Evolutionary conservation across 2,113 vertebrate species (phyloP).

Genomic region (Acrocephalus kingi): DNA sequence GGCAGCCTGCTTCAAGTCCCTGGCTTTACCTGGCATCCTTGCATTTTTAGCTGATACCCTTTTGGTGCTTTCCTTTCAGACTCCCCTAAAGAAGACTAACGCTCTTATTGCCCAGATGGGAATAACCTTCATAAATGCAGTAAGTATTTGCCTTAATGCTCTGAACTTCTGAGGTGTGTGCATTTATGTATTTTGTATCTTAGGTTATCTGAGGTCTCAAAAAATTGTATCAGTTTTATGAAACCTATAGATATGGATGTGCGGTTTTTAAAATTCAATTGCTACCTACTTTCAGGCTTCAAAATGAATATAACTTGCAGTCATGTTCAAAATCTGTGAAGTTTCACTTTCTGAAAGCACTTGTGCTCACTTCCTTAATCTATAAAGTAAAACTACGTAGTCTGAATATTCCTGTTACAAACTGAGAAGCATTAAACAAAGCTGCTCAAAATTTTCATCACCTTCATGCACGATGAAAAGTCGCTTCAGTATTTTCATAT

Average conservation of each 20-base stretch:
- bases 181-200: accelerated
- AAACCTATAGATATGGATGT: accelerated
- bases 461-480: not conserved
- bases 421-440: not conserved
- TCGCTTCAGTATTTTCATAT: not conserved
- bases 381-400: not conserved
- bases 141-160: slow-evolving; percentile 67
- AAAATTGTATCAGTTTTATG: not conserved
- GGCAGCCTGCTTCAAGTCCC: accelerated
- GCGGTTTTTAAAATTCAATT: accelerated
- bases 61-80: slow-evolving; percentile 74
- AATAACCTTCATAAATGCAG: slow-evolving; percentile 88
- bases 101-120: slow-evolving; percentile 90
- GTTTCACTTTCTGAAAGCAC: not conserved
- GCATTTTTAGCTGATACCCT: accelerated
- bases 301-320: not conserved
- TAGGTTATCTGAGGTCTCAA: not conserved
- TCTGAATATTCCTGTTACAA: not conserved
- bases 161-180: not conserved
- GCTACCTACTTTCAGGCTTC: not conserved
- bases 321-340: not conserved
- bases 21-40: accelerated
- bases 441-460: not conserved
- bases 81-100: slow-evolving; percentile 87
- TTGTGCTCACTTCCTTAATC: not conserved